phyloP scores from a whole-genome alignment of 2,113 vertebrate genomes.

The Antigone vipio region DNA sequence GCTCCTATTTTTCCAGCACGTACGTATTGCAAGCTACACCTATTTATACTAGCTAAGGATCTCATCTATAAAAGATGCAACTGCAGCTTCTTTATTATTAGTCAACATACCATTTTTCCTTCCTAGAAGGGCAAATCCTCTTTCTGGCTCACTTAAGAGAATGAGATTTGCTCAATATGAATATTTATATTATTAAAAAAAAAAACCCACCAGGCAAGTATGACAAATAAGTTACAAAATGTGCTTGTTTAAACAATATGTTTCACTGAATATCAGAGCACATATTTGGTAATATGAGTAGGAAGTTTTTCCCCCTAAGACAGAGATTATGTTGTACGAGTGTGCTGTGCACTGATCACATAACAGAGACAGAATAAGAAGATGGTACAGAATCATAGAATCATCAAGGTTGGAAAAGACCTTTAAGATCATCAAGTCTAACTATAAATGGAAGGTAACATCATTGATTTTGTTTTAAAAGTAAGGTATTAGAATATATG shows the following conservation, averaged over 20 bases:
- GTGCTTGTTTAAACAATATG: slow-evolving; percentile 18
- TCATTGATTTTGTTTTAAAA: background rate
- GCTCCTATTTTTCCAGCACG: background rate
- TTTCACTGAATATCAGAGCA: background rate
- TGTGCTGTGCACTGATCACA: background rate
- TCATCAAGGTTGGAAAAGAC: too few species aligned
- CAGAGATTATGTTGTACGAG: background rate
- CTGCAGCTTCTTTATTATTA: background rate
- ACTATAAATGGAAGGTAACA: background rate
- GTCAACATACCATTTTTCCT: background rate
- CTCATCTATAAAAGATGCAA: background rate
- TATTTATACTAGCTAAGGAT: background rate
- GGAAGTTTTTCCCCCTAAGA: background rate
- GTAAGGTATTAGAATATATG: background rate
- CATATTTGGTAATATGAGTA: background rate
- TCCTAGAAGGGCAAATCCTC: background rate
- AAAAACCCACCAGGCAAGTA: background rate
- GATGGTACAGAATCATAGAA: background rate
- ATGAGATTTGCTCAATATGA: slow-evolving; percentile 1
- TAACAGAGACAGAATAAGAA: background rate
- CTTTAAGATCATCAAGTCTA: too few species aligned
- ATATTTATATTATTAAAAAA: background rate
- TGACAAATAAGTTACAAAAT: slow-evolving; percentile 35
- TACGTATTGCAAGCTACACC: background rate
- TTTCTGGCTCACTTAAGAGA: background rate